Evolutionary conservation across 2,113 vertebrate genomes (phyloP).

Genomic region (Euleptes europaea): DNA sequence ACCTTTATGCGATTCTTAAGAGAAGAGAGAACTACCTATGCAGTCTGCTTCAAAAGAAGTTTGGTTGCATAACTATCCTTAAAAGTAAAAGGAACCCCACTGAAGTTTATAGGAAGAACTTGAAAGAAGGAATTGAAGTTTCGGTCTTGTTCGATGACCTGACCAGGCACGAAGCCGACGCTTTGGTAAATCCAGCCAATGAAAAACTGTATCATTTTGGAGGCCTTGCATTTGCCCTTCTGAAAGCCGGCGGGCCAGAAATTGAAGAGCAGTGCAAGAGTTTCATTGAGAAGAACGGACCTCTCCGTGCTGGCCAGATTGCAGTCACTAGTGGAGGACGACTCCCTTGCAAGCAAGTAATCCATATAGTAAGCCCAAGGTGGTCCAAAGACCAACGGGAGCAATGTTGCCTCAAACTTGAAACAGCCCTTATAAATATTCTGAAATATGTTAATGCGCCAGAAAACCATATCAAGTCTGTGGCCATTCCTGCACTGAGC

Average conservation of each 20-base stretch:
- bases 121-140: conserved; percentile 59
- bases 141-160: conserved; percentile 88
- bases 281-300: rapidly evolving
- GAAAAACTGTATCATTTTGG: conserved; percentile 59
- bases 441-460: not conserved
- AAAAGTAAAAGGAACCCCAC: conserved; percentile 23
- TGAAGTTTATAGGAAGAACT: conserved; percentile 63
- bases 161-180: conserved; percentile 71
- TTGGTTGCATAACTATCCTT: conserved; percentile 68
- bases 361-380: conserved; percentile 86
- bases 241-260: conserved; percentile 73
- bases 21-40: conserved; percentile 48
- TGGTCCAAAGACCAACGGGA: rapidly evolving
- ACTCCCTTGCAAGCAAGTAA: conserved; percentile 77
- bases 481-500: conserved; percentile 92
- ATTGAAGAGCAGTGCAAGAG: conserved; percentile 66
- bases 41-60: conserved; percentile 71
- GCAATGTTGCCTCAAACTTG: not conserved
- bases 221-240: conserved; percentile 82
- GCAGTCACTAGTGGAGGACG: conserved; percentile 64
- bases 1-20: conserved; percentile 61
- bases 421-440: conserved; percentile 55
- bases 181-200: conserved; percentile 91
- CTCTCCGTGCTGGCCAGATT: conserved; percentile 57
- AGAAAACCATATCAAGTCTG: conserved; percentile 32